These are phyloP conservation scores for Bergia sp. DNA, from an alignment of 92 coral and sea anemone species.

Conservation along the genomic window DNA sequence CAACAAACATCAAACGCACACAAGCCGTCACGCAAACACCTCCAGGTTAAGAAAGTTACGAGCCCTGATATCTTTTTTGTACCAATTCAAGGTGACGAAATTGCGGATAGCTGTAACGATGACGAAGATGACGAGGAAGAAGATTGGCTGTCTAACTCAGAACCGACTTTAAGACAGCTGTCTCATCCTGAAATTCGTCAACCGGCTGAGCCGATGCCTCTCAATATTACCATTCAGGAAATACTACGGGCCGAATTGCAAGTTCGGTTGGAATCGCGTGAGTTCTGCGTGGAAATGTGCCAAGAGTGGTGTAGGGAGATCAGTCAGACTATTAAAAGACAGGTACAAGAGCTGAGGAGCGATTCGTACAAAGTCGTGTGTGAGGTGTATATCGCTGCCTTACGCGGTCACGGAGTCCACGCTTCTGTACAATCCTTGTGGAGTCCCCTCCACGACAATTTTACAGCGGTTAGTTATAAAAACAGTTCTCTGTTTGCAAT, in stretches of 20 bases:
- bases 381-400: slow-evolving; percentile 84
- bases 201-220: slow-evolving; percentile 24
- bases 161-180: slow-evolving; percentile 11
- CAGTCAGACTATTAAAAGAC: slow-evolving; percentile 68
- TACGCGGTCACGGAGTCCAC: slow-evolving; percentile 86
- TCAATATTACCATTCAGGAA: slow-evolving; percentile 55
- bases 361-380: slow-evolving; percentile 77
- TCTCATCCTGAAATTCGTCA: slow-evolving; percentile 9
- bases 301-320: slow-evolving; percentile 91
- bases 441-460: slow-evolving; percentile 75
- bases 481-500: slow-evolving; percentile 84
- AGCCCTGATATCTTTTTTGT: slow-evolving; percentile 76
- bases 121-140: not conserved
- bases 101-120: slow-evolving; percentile 37
- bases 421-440: slow-evolving; percentile 78
- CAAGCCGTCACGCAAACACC: not conserved
- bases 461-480: slow-evolving; percentile 78
- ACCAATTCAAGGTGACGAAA: slow-evolving; percentile 66
- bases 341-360: slow-evolving; percentile 68
- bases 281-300: slow-evolving; percentile 66
- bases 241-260: slow-evolving; percentile 62
- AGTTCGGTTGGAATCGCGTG: slow-evolving; percentile 59
- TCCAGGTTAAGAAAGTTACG: slow-evolving; percentile 62
- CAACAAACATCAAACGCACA: not conserved
- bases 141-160: slow-evolving; percentile 21